phyloP scores from a whole-genome alignment of 2,797 vertebrate species.

The Corythornis leucogaster region DNA sequence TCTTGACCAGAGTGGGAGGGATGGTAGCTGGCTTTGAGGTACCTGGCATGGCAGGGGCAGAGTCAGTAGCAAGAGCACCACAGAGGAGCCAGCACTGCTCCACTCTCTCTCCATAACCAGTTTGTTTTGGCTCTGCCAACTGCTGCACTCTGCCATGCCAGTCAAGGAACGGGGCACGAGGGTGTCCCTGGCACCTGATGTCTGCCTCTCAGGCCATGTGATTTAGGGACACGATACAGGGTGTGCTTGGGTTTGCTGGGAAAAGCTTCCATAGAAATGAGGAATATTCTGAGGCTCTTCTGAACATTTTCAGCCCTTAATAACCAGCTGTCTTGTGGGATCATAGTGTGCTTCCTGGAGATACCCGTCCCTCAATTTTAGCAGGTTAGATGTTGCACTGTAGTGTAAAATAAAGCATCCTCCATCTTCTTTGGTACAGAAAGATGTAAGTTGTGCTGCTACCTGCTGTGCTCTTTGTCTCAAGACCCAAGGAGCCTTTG shows the following conservation, averaged over 20 bases:
- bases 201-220: too few relatives aligned
- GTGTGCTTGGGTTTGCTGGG: not conserved
- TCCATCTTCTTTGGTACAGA: not conserved
- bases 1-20: not conserved
- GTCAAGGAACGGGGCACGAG: too few relatives aligned
- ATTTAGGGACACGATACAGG: not conserved
- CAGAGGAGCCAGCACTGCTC: not conserved
- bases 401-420: conserved; percentile 3
- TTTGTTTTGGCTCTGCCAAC: not conserved
- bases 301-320: not conserved
- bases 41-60: not conserved
- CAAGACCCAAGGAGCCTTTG: not conserved
- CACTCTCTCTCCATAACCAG: not conserved
- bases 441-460: not conserved
- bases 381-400: conserved; percentile 16
- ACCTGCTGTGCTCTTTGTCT: not conserved
- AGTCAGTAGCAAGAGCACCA: not conserved
- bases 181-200: too few relatives aligned
- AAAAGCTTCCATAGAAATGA: not conserved
- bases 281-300: not conserved
- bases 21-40: not conserved
- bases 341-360: not conserved
- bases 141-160: too few relatives aligned
- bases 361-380: not conserved
- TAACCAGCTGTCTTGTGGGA: not conserved